Evolutionary conservation across 2,113 vertebrate genomes (phyloP).

Genomic region (Stigmatopora argus): DNA sequence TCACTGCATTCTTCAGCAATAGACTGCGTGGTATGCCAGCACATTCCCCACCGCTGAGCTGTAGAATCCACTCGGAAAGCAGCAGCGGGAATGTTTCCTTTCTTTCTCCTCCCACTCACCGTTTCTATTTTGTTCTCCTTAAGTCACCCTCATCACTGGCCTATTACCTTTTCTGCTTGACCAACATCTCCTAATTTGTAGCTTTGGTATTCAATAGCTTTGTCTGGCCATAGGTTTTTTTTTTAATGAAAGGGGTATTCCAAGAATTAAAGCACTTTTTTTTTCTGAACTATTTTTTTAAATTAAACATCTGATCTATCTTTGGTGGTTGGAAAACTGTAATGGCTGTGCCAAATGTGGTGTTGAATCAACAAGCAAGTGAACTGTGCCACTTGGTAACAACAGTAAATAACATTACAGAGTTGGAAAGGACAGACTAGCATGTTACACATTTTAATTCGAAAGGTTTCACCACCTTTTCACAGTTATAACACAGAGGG

Average conservation of each 20-base stretch:
- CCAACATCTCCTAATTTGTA: neutral
- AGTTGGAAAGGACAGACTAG: conserved; percentile 14
- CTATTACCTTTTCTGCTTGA: neutral
- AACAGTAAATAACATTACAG: conserved; percentile 34
- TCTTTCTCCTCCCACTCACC: conserved; percentile 13
- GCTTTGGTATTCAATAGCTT: conserved; percentile 14
- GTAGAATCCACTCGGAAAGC: conserved; percentile 75
- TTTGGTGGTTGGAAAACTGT: conserved; percentile 31
- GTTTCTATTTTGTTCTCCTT: conserved; percentile 16
- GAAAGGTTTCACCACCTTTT: neutral
- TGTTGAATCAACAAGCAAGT: conserved; percentile 61
- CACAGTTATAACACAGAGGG: neutral
- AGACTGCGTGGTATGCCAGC: conserved; percentile 79
- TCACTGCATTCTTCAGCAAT: conserved; percentile 83
- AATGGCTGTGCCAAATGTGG: conserved; percentile 31
- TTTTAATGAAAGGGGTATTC: conserved; percentile 8
- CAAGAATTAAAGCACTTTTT: neutral
- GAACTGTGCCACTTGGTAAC: conserved; percentile 47
- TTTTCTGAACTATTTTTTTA: conserved; percentile 1
- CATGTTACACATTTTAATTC: conserved; percentile 6
- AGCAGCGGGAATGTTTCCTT: conserved; percentile 59
- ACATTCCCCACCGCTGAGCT: conserved; percentile 91
- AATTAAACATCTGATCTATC: conserved; percentile 12
- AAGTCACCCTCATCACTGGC: conserved; percentile 16
- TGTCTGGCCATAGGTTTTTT: conserved; percentile 9